A percentile compares a stretch with the other conserved stretches of the same genome.
Evolutionary conservation across 1,140 invertebrate species (phyloP).

Genomic region (Cryptotermes secundus): DNA sequence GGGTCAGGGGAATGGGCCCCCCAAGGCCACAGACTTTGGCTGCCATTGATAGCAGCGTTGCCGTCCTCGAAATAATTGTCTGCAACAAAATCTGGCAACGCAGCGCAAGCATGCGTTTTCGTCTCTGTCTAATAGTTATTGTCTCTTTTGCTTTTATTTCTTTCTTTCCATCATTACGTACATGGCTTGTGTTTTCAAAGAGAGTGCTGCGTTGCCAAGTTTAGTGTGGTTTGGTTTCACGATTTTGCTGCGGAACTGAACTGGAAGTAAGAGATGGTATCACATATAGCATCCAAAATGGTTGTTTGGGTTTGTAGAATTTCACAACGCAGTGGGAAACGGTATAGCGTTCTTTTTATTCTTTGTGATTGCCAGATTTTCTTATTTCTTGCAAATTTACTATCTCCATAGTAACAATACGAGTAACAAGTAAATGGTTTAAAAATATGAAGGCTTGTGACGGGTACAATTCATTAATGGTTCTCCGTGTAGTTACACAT

Average conservation of each 20-base stretch:
- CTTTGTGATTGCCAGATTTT: no score
- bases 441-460: no score
- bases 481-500: no score
- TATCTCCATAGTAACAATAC: no score
- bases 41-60: background rate
- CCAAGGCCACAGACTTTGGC: conserved; percentile 16
- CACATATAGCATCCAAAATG: background rate
- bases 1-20: background rate
- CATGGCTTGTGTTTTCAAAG: conserved; percentile 7
- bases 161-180: no score
- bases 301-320: background rate
- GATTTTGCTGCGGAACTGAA: background rate
- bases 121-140: background rate
- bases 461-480: no score
- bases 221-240: background rate
- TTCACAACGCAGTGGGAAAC: no score
- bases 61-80: background rate
- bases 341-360: no score
- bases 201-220: background rate
- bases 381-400: no score
- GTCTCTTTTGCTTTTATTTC: background rate
- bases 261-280: background rate
- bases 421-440: no score
- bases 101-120: background rate
- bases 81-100: background rate